Base-by-base conservation (phyloP, 2,113 vertebrate genomes). In the Malurus elegans region DNA sequence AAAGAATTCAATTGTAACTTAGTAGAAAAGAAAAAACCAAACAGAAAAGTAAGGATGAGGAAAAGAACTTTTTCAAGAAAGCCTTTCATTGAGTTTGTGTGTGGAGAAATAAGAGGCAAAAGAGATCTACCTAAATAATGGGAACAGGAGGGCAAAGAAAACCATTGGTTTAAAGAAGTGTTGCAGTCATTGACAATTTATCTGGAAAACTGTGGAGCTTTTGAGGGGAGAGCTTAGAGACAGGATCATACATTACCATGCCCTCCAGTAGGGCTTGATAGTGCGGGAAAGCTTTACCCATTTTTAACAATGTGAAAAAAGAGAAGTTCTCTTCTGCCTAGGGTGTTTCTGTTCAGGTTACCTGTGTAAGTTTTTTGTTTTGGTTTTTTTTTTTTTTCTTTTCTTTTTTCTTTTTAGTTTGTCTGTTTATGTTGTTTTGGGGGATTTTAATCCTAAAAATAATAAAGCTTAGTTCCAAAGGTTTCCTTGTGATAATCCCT, bases 21-120 rank as follows among this genome's bases (percentile, higher is more conserved):
- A 19, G 8, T 21, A 86, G 38, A 1, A 5, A 51, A 79, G 66
- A 73, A 9, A 42, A 34, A 53, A 18, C n/a, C 8, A 16, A 14
- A 0, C 34, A 36, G 21, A 61, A 67, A 56, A 74, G 28, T 62
- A 62, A 78, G 17, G 26, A n/a, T 42, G 8, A 32, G 5, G 15
- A 5, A 10, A 28, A 13, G 3, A 58, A 44, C 17, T 73, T 86
- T 67, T 79, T 36, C 10, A 53, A 53, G 53, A 65, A 79, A 40
- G 36, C 17, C 5, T n/a, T 2, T 57, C 31, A 25, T 0, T 0
- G 38, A 10, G 12, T 53, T 42, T 26, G 31, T 66, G 38, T 3
- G n/a, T n/a, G n/a, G 4, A 88, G 38, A 82, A 80, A 12, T 31
- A 86, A 60, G 34, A 84, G 47, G 14, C 26, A 54, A 51, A 71